Evolutionary conservation across 2,888 invertebrate species (phyloP).

Genomic region (Lithophane leautieri): DNA sequence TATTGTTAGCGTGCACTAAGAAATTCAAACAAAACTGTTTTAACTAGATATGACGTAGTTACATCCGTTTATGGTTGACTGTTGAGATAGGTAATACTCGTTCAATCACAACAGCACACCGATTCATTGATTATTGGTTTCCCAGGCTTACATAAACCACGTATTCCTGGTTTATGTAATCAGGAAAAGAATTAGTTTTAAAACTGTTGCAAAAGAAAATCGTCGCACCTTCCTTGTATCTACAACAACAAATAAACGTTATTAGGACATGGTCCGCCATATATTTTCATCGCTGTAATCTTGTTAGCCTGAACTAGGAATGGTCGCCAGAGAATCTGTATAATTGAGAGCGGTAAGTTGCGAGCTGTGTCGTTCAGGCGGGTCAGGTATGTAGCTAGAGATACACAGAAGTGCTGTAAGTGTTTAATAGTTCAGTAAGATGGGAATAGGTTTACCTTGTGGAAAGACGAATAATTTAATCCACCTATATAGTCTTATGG

Average conservation of each 20-base stretch:
- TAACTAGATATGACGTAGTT: neutral
- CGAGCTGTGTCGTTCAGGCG: slow-evolving; percentile 1
- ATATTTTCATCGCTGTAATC: slow-evolving; percentile 32
- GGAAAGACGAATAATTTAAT: too few relatives aligned
- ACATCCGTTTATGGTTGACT: too few relatives aligned
- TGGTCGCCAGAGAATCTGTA: slow-evolving; percentile 36
- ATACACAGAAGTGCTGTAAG: neutral
- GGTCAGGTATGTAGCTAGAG: neutral
- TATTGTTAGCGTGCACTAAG: neutral
- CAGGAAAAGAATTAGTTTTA: neutral
- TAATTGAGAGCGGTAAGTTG: slow-evolving; percentile 31
- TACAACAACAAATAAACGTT: slow-evolving; percentile 20
- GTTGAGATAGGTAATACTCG: neutral
- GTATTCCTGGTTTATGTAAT: neutral
- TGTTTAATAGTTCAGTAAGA: neutral
- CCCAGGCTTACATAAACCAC: neutral
- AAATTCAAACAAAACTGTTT: slow-evolving; percentile 4
- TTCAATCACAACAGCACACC: neutral
- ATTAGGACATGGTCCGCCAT: slow-evolving; percentile 33
- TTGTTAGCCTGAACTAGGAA: slow-evolving; percentile 24
- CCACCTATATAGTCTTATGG: too few relatives aligned
- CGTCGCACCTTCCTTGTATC: neutral
- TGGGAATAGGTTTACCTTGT: neutral
- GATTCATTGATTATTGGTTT: neutral
- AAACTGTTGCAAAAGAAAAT: neutral